Percentiles rank a stretch among this genome's conserved stretches.
phyloP scores from a whole-genome alignment of 2,888 invertebrate species.

The Tachystola acroxantha region DNA sequence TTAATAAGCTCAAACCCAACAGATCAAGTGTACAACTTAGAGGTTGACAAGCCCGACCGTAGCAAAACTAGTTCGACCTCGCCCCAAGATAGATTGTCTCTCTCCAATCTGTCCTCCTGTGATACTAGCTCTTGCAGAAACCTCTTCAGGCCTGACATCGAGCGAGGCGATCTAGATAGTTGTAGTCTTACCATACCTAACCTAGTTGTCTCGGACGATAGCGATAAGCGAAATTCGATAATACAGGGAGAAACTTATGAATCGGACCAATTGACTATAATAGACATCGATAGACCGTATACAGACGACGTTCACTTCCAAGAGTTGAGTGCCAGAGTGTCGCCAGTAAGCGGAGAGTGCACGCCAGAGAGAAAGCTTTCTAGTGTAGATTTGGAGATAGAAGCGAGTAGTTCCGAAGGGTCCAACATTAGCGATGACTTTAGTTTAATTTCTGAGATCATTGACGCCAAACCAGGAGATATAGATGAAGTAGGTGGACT shows the following conservation, averaged over 20 bases:
- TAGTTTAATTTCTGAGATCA: constrained; percentile 83
- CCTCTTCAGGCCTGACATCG: constrained; percentile 51
- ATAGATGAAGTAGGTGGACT: constrained; percentile 76
- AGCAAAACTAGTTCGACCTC: constrained; percentile 50
- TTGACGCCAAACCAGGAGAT: constrained; percentile 71
- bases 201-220: constrained; percentile 67
- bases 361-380: constrained; percentile 63
- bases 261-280: constrained; percentile 82
- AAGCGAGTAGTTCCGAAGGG: constrained; percentile 80
- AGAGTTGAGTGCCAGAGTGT: constrained; percentile 46
- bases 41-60: constrained; percentile 45
- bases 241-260: constrained; percentile 75
- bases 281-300: constrained; percentile 79
- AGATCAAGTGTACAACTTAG: constrained; percentile 43
- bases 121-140: constrained; percentile 71
- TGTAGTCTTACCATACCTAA: constrained; percentile 72
- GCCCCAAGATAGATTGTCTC: constrained; percentile 56
- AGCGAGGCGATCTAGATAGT: constrained; percentile 50
- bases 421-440: constrained; percentile 84
- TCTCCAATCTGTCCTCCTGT: constrained; percentile 66
- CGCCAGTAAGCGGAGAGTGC: constrained; percentile 57
- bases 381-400: constrained; percentile 67
- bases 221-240: constrained; percentile 61
- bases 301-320: constrained; percentile 65
- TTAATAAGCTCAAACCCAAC: constrained; percentile 59